Conservation (phyloP, 2,888 invertebrate genomes). For the Nyleta sp. region DNA sequence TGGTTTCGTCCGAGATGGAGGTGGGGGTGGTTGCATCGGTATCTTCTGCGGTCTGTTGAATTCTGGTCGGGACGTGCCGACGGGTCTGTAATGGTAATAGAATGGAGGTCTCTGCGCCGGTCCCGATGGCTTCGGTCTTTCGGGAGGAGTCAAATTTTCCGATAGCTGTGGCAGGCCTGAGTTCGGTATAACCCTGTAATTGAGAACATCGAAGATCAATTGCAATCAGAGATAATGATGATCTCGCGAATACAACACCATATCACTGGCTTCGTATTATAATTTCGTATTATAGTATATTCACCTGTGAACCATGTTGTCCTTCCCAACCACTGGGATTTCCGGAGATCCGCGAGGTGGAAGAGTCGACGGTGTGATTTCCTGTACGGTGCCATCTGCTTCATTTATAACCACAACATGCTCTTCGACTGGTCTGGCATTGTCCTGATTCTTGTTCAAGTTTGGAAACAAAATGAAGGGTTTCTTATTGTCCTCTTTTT, state of each 20-base stretch:
- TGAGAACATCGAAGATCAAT: constrained; percentile 4
- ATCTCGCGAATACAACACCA: too few relatives aligned
- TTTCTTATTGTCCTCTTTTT: constrained; percentile 43
- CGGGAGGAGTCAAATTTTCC: constrained; percentile 76
- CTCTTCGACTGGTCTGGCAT: constrained; percentile 71
- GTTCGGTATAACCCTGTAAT: constrained; percentile 37
- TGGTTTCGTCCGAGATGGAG: constrained; percentile 61
- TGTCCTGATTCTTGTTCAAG: constrained; percentile 52
- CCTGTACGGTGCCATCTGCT: constrained; percentile 75
- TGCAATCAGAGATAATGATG: background rate
- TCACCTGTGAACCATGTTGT: constrained; percentile 69
- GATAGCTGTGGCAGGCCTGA: constrained; percentile 73
- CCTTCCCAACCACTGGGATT: constrained; percentile 25
- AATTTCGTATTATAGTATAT: background rate
- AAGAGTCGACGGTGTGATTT: constrained; percentile 67
- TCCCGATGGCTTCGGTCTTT: constrained; percentile 65
- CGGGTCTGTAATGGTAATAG: constrained; percentile 72
- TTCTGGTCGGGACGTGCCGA: constrained; percentile 53
- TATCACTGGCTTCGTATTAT: too few relatives aligned
- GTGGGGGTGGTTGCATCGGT: constrained; percentile 68
- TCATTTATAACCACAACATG: constrained; percentile 77
- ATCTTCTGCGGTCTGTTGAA: constrained; percentile 69
- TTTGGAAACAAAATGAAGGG: constrained; percentile 37
- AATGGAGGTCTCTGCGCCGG: constrained; percentile 71
- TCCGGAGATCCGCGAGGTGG: constrained; percentile 40